Conservation (phyloP, 2,888 invertebrate species). For the Mythimna albipuncta region DNA sequence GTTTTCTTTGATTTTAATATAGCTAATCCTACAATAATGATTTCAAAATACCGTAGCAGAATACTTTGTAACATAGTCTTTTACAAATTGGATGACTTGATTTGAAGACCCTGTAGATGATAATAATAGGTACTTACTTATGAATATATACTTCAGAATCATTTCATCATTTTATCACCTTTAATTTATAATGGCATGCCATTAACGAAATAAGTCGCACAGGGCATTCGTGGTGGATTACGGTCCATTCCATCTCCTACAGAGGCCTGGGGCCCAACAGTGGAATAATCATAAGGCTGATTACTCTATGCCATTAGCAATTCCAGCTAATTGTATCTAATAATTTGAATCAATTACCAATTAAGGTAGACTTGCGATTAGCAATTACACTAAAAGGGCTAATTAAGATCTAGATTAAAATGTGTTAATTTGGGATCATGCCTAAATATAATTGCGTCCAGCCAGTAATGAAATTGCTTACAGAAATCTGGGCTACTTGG, state of each 20-base stretch:
- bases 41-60: no score
- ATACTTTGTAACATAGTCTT: no score
- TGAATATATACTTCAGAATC: background rate
- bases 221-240: no score
- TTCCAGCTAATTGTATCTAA: background rate
- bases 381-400: slow-evolving; percentile 12
- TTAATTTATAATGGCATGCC: background rate
- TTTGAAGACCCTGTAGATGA: no score
- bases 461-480: background rate
- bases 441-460: slow-evolving; percentile 11
- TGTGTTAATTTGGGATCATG: background rate
- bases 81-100: no score
- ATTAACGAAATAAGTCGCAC: background rate
- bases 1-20: no score
- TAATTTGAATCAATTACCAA: slow-evolving; percentile 11
- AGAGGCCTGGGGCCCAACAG: no score
- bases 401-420: slow-evolving; percentile 23
- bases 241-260: no score
- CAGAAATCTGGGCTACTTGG: background rate
- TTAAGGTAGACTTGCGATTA: slow-evolving; percentile 7
- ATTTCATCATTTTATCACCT: background rate
- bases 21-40: no score
- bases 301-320: background rate
- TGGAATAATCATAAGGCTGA: no score
- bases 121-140: no score